Base-by-base conservation (phyloP, 2,797 vertebrate species). In the Pseudochromis fuscus region DNA sequence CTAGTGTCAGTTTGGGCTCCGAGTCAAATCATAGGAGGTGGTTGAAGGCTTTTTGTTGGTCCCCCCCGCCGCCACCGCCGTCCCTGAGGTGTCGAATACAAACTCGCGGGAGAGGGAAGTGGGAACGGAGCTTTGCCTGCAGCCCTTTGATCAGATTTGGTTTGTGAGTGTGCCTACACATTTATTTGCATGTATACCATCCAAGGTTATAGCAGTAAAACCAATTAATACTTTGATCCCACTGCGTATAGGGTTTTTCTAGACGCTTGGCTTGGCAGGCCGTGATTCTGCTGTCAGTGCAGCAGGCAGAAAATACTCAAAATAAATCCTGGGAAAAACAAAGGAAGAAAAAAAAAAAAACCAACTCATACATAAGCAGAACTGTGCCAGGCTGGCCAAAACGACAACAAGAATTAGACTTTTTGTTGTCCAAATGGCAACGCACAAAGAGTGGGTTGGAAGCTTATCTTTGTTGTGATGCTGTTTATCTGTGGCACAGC, bases 141-240 rank as follows among this genome's bases (percentile, higher is more conserved):
- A 44, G 49, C 27, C 9, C 3, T 72, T 59, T 66, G 45, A 79
- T 63, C 37, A 42, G 33, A 69, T 62, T 8, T 25, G 61, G 28
- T 42, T 57, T 49, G 31, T 21, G 28, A 30, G 25, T 30, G 19
- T 10, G 42, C 27, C 46, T 31, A 11, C 19, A 52, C 46, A 27
- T 71, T n/a, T 25, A 40, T 40, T 53, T 71, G 48, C 7, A 51
- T 51, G 24, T 37, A 24, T 40, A 65, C 44, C 40, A 10, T 65
- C 48, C 45, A 52, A 62, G 4, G 69, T 67, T 55, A 49, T 18
- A n/a, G 24, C 31, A 55, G 71, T 62, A 65, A 60, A 53, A 31
- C 53, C 40, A 49, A 86, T 79, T 74, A 65, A 59, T 56, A 50
- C 16, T 60, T 46, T 72, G 68, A 87, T 82, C 61, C 52, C 55